These are phyloP conservation scores for Cryptoleucopteryx plumbea DNA, from an alignment of 2,113 vertebrate genomes.

Conservation along the genomic window DNA sequence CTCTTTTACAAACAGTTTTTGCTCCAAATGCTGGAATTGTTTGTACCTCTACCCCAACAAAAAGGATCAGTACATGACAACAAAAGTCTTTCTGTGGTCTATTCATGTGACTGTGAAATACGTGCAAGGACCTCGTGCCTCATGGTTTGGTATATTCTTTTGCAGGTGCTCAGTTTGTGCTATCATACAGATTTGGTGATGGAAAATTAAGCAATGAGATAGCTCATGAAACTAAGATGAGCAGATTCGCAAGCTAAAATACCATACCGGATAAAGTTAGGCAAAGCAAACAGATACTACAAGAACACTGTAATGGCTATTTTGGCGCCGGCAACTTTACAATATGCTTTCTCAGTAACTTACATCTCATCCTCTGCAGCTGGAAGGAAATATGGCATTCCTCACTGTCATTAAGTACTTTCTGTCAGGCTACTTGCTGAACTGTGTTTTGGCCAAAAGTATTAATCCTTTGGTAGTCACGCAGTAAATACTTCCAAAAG, in stretches of 20 bases:
- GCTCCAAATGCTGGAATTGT: neutral
- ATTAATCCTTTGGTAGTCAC: neutral
- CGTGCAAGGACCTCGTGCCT: neutral
- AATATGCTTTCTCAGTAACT: neutral
- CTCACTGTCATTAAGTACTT: neutral
- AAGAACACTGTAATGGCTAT: neutral
- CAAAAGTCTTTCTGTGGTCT: neutral
- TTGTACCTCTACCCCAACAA: neutral
- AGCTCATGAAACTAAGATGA: neutral
- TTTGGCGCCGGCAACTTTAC: neutral
- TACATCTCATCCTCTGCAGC: neutral
- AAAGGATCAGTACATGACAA: neutral
- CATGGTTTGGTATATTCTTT: neutral
- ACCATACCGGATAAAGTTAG: neutral
- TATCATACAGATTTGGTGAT: neutral
- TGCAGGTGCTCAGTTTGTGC: neutral
- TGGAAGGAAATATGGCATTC: neutral
- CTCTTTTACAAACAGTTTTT: neutral
- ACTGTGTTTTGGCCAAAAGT: neutral
- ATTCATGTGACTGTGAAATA: neutral
- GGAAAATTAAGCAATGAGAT: neutral
- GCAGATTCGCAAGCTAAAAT: neutral
- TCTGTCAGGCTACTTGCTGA: neutral
- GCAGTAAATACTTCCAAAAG: neutral
- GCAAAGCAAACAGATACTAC: neutral